These are phyloP conservation scores for Eumacrocentrus americanus DNA, from an alignment of 2,888 invertebrate genomes.

Conservation along the genomic window DNA sequence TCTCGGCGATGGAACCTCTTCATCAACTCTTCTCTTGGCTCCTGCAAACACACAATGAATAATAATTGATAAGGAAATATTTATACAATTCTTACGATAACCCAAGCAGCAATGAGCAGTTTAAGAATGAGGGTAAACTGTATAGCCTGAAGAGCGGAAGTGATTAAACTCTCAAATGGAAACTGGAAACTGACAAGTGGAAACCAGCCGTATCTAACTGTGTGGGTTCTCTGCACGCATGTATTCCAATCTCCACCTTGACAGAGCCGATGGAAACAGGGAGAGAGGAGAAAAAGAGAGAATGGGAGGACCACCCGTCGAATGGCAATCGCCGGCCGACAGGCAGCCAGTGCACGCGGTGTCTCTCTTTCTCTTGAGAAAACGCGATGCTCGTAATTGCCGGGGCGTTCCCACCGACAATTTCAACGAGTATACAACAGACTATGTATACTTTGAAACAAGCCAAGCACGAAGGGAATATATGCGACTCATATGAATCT, in stretches of 20 bases:
- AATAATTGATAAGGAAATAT: not conserved
- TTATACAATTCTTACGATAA: not conserved
- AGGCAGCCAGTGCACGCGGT: conserved; percentile 16
- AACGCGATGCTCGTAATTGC: conserved; percentile 29
- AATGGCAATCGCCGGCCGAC: conserved; percentile 28
- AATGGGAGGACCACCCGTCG: conserved; percentile 32
- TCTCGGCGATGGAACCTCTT: conserved; percentile 67
- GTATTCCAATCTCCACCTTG: conserved; percentile 25
- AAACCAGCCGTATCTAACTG: conserved; percentile 23
- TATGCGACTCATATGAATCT: conserved; percentile 16
- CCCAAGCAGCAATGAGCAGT: not conserved
- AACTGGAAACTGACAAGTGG: conserved; percentile 44
- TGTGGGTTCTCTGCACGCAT: conserved; percentile 8
- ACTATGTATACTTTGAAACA: conserved; percentile 8
- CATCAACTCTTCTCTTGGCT: conserved; percentile 61
- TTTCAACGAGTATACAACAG: conserved; percentile 23
- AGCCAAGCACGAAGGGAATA: conserved; percentile 1
- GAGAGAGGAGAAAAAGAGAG: conserved; percentile 22
- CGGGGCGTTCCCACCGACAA: conserved; percentile 30
- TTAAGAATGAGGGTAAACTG: conserved; percentile 21
- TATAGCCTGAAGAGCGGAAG: conserved; percentile 40
- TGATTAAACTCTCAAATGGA: conserved; percentile 51
- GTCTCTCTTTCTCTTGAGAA: conserved; percentile 24
- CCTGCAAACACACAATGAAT: conserved; percentile 55
- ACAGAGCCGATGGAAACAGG: conserved; percentile 18